Base-by-base conservation (phyloP, 2,888 invertebrate species). In the Drosophila meridionalis region DNA sequence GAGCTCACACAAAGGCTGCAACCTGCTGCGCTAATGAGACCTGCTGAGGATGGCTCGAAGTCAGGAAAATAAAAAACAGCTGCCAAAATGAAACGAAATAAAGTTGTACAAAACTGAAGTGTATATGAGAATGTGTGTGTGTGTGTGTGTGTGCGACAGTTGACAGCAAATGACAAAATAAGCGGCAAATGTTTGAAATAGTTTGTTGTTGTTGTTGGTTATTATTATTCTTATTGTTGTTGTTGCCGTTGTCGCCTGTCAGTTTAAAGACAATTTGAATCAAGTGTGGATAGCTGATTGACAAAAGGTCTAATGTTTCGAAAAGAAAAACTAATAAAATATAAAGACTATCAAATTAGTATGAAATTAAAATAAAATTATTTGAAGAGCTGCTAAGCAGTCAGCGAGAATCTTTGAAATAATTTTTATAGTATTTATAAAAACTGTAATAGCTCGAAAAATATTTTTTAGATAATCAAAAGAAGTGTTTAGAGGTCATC, bases 1-100 rank as follows among this genome's bases (percentile, higher is more conserved):
- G 48, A 32, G 52, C 6, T 30, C 47, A 34, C 5, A 48, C 40
- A 42, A 42, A 62, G 69, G 52, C 64, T 63, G 75, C 80, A 85
- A 89, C 87, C 87, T 87, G 87, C 89, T 85, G 89, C 63, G 89
- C 84, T 86, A 89, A 87, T 88, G 85, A 90, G 89, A 76, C 85
- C 78, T 76, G 74, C 89, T 75, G 74, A 74, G 81, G 73, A 76
- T 83, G 70, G 62, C 65, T 58, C 52, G 42, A 63, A 62, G 32
- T 20, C 57, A 65, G 61, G 26, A 47, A 42, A 55, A 75, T 4
- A 26, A 50, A 64, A 76, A 76, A 74, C 88, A 80, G 85, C 85
- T 86, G 85, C 83, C 80, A 74, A 87, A 72, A 74, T 68, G 75
- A 84, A 73, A 73, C 60, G 74, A 82, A 84, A 87, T 87, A 77